A percentile compares a stretch with the other conserved stretches of the same genome.
phyloP scores from a whole-genome alignment of 2,797 vertebrate species.

The Premnoplex brunnescens region DNA sequence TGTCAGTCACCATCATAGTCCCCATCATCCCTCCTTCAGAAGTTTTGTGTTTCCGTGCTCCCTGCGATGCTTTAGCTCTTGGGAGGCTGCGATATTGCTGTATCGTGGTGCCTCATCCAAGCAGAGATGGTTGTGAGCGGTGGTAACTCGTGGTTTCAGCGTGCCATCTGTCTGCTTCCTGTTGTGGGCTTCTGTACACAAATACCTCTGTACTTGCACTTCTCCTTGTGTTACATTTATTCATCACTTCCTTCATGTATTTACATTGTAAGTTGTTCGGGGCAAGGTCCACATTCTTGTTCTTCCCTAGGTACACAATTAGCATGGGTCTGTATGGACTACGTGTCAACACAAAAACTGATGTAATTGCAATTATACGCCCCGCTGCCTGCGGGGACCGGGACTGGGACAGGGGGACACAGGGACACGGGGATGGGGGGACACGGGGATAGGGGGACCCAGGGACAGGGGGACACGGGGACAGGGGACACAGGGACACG shows the following conservation, averaged over 20 bases:
- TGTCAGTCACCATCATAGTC: neutral
- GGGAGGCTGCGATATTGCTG: rapidly evolving
- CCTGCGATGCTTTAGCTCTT: neutral
- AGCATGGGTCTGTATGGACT: too few relatives aligned
- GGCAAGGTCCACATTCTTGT: neutral
- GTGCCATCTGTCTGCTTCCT: neutral
- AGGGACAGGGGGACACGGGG: too few relatives aligned
- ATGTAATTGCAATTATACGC: too few relatives aligned
- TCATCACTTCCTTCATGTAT: neutral
- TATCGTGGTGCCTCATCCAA: neutral
- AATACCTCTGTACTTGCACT: neutral
- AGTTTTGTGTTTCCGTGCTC: neutral
- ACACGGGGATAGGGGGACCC: too few relatives aligned
- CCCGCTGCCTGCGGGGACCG: too few relatives aligned
- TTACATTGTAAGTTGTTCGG: neutral
- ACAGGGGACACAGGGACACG: too few relatives aligned
- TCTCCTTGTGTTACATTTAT: neutral
- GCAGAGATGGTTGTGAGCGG: neutral
- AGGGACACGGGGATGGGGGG: too few relatives aligned
- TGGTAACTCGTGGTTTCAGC: neutral
- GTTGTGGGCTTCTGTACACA: neutral
- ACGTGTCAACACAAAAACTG: too few relatives aligned
- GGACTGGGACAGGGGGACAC: too few relatives aligned
- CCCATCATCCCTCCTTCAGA: neutral
- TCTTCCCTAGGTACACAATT: too few relatives aligned